Evolutionary conservation across 2,888 invertebrate species (phyloP), one percentile per base, ranked within the genome.

Genomic region (Lycia hirtaria): DNA sequence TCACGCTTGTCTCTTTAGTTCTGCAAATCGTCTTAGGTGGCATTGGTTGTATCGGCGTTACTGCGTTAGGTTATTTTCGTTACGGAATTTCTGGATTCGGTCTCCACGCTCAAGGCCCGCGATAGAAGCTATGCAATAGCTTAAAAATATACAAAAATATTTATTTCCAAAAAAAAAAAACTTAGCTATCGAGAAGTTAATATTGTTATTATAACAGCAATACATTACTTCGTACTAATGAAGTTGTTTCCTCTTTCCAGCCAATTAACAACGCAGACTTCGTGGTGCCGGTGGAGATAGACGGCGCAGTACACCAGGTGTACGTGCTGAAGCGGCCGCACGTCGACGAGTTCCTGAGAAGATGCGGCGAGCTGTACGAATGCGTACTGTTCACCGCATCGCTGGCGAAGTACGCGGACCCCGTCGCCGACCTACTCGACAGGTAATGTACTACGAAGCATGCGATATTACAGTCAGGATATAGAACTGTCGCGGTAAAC

Each of bases 191-290:
- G n/a, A n/a, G n/a, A n/a, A n/a, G n/a, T n/a, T n/a, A n/a, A n/a
- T n/a, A n/a, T n/a, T n/a, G n/a, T n/a, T n/a, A n/a, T n/a, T n/a
- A n/a, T n/a, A n/a, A n/a, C n/a, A n/a, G n/a, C n/a, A n/a, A n/a
- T n/a, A 24, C 5, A 24, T 24, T 3, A 24, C 3, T 1, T 15
- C 4, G 24, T 35, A n/a, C 19, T 48, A 37, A 49, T 9, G 14
- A 14, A 15, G 1, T 10, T 10, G 1, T 37, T 32, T n/a, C 14
- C n/a, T 56, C 19, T 37, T 56, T 56, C 47, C 93, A 99, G 97
- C 99, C 99, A 68, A 99, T 99, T 89, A 98, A 97, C 93, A 99
- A 99, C 93, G 99, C 99, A 69, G 99, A 99, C 93, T 99, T 99
- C 93, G 97, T 99, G 80, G 99, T 99, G 81, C 99, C 99, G 62